Evolutionary conservation across 2,888 invertebrate species (phyloP).

Genomic region (Sympetrum striolatum): DNA sequence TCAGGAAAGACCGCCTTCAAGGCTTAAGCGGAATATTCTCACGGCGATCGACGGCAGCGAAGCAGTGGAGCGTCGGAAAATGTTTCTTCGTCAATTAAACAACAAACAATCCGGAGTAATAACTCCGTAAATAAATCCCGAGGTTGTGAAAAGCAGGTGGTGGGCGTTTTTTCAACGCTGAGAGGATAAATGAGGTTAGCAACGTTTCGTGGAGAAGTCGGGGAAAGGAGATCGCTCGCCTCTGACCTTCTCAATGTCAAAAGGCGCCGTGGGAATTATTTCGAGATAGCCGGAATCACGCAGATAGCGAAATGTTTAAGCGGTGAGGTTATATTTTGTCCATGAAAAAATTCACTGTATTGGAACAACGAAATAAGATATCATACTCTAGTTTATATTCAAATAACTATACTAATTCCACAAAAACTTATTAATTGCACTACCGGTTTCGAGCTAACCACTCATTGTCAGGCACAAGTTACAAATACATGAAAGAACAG

Average conservation of each 20-base stretch:
- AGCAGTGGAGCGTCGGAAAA: background rate
- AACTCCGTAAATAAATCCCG: background rate
- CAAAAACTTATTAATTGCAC: too few relatives aligned
- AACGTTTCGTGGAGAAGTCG: background rate
- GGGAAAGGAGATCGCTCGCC: background rate
- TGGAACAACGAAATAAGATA: too few relatives aligned
- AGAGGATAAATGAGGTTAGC: background rate
- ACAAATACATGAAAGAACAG: too few relatives aligned
- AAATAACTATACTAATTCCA: too few relatives aligned
- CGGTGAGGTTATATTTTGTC: too few relatives aligned
- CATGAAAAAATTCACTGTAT: too few relatives aligned
- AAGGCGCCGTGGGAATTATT: background rate
- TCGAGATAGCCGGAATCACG: too few relatives aligned
- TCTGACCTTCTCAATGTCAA: background rate
- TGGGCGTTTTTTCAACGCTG: background rate
- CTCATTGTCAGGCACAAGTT: too few relatives aligned
- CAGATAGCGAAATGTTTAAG: too few relatives aligned
- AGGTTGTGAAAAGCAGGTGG: background rate
- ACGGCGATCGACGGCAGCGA: too few relatives aligned
- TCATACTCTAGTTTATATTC: too few relatives aligned
- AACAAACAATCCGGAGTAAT: background rate
- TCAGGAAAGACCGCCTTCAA: background rate
- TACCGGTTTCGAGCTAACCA: too few relatives aligned
- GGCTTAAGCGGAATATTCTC: background rate
- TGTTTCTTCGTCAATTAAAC: background rate